These are phyloP conservation scores for Athalia rosae DNA, from an alignment of 2,888 invertebrate genomes.

Conservation along the genomic window DNA sequence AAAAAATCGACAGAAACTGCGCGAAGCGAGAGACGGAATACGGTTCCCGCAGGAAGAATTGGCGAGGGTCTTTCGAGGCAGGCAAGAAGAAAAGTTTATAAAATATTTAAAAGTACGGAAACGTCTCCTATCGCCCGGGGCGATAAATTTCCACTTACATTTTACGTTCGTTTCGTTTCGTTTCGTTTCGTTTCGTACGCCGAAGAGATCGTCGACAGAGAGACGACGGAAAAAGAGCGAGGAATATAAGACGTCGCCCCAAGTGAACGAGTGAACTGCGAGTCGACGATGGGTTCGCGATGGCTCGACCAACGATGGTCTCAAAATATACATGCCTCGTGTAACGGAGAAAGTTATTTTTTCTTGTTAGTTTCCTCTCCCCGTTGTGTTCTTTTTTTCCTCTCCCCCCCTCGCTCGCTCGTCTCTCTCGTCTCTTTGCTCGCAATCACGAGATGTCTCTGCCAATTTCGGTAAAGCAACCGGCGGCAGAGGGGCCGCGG, in stretches of 20 bases:
- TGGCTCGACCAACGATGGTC: slow-evolving; percentile 10
- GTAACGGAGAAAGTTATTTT: slow-evolving; percentile 33
- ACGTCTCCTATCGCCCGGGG: slow-evolving; percentile 73
- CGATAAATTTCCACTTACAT: slow-evolving; percentile 74
- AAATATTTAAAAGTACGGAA: slow-evolving; percentile 74
- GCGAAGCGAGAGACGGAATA: slow-evolving; percentile 49
- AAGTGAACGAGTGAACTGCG: slow-evolving; percentile 31
- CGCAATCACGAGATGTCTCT: slow-evolving; percentile 43
- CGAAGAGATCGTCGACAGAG: slow-evolving; percentile 62
- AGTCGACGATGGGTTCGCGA: slow-evolving; percentile 21
- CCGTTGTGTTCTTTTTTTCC: not conserved
- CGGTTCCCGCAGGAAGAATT: slow-evolving; percentile 53
- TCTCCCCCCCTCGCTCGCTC: not conserved
- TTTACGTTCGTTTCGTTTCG: slow-evolving; percentile 71
- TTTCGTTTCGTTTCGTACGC: slow-evolving; percentile 57
- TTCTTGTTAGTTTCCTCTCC: not conserved
- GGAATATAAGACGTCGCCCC: slow-evolving; percentile 23
- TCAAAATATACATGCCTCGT: not conserved
- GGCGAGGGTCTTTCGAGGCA: slow-evolving; percentile 51
- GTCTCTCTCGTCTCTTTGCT: slow-evolving; percentile 14
- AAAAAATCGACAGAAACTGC: slow-evolving; percentile 68
- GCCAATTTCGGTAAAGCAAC: slow-evolving; percentile 48
- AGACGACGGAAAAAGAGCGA: slow-evolving; percentile 48
- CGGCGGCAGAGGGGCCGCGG: too few relatives aligned
- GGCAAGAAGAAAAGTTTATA: slow-evolving; percentile 72